phyloP scores from a whole-genome alignment of 2,888 invertebrate genomes.

The Reticulitermes lucifugus region DNA sequence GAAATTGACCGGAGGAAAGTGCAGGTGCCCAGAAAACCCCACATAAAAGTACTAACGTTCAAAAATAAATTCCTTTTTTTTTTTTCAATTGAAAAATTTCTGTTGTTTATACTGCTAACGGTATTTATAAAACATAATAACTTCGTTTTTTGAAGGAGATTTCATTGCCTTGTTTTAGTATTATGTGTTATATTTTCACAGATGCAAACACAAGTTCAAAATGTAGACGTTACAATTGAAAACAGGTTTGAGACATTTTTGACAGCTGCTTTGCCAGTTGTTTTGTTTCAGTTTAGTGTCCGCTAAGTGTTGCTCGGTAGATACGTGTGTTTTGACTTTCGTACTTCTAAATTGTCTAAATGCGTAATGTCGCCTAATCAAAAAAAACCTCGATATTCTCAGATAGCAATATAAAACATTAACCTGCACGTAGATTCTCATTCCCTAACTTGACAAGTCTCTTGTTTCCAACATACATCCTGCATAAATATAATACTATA shows the following conservation, averaged over 20 bases:
- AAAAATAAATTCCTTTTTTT: background rate
- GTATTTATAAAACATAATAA: background rate
- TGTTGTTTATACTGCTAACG: background rate
- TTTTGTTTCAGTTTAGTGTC: background rate
- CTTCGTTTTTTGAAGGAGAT: slow-evolving; percentile 31
- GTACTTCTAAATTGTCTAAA: background rate
- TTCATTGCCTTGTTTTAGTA: background rate
- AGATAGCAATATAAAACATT: background rate
- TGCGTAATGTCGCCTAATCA: background rate
- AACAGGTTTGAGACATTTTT: background rate
- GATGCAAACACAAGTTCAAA: background rate
- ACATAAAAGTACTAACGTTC: background rate
- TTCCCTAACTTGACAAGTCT: slow-evolving; percentile 11
- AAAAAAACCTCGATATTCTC: background rate
- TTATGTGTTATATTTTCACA: background rate
- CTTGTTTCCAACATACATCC: background rate
- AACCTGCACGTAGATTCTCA: background rate
- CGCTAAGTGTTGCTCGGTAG: too few relatives aligned
- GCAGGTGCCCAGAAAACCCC: slow-evolving; percentile 5
- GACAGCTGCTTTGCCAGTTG: background rate
- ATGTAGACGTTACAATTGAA: background rate
- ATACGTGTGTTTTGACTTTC: background rate
- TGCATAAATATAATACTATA: background rate
- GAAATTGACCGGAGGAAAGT: background rate
- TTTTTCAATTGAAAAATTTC: background rate